Conservation (phyloP, 2,797 vertebrate genomes). For the Fistularia commersonii region DNA sequence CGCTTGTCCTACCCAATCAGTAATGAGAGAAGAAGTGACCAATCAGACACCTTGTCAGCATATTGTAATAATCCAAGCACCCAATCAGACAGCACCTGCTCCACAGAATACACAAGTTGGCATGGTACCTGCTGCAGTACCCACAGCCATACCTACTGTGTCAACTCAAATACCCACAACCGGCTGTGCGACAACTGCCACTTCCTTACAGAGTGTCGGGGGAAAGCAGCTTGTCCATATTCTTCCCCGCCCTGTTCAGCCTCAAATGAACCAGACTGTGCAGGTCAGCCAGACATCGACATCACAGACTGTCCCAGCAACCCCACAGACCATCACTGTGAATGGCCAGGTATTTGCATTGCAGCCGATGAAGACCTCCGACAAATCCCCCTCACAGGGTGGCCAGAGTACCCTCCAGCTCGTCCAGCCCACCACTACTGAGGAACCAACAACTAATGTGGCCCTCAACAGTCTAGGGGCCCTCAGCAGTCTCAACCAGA, state of each 20-base stretch:
- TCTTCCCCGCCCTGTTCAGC: constrained; percentile 82
- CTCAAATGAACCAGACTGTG: constrained; percentile 63
- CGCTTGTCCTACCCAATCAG: constrained; percentile 76
- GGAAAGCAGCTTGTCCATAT: constrained; percentile 97
- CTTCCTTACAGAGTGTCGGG: constrained; percentile 83
- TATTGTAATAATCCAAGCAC: constrained; percentile 96
- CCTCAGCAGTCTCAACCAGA: constrained; percentile 95
- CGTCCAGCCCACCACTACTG: constrained; percentile 89
- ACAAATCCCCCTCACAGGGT: constrained; percentile 79
- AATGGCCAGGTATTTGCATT: constrained; percentile 96
- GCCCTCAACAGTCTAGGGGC: constrained; percentile 94
- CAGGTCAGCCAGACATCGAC: constrained; percentile 74
- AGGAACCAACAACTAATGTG: constrained; percentile 92
- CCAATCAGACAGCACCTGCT: constrained; percentile 82
- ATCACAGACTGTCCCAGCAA: constrained; percentile 69
- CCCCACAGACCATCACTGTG: constrained; percentile 94
- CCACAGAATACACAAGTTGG: constrained; percentile 80
- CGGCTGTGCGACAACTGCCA: constrained; percentile 68
- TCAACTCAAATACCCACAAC: constrained; percentile 72
- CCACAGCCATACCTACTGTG: constrained; percentile 73
- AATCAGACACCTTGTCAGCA: constrained; percentile 90
- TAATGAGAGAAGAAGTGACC: constrained; percentile 85
- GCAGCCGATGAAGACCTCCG: constrained; percentile 89
- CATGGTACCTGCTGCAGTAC: constrained; percentile 75
- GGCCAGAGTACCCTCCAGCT: constrained; percentile 85